Base-by-base conservation (phyloP, 1,140 invertebrate genomes). In the Drosophila kikkawai region DNA sequence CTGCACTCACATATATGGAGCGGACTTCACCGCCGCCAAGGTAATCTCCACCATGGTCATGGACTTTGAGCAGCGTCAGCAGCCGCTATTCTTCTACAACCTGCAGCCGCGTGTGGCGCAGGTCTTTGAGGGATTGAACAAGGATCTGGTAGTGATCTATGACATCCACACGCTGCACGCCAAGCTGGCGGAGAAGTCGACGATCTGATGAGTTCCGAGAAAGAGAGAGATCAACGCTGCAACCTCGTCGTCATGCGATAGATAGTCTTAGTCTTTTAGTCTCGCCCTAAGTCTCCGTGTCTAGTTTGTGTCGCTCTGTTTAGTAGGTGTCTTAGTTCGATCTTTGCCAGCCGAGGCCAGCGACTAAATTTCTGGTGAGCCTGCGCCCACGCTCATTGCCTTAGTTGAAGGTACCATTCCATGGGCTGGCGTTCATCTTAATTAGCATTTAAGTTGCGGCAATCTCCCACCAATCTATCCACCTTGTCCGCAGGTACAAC, bases 1-100 rank as follows among this genome's bases (percentile, higher is more conserved):
- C 91, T 97, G 96, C 93, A 96, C 96, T 22, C 96, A 97, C 92
- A 96, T 97, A 66, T 97, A 97, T 92, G 95, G 95, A 47, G 96
- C 96, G 15, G 96, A 97, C 92, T 97, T 95, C 91, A 97, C 96
- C 0, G 96, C 96, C 11, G 97, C 97, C 53, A 96, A 95, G 91
- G 96, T 96, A 50, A 95, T 96, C 50, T 94, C 95, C 79, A 94
- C 94, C 57, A 93, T 96, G 64, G 95, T 95, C 1, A 94, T 94
- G 67, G 96, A 97, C 93, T 97, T 97, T 88, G 94, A 95, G 34
- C 92, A 92, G 41, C 93, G 96, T 26, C 94, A 95, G 26, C 96
- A 97, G 92, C 95, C 95, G 11, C 93, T 97, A 8, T 95, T 96
- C 91, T 97, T 97, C 91, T 97, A 96, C 92, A 97, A 97, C 90